Conservation (phyloP, 2,797 vertebrate species). For the Erithacus rubecula region DNA sequence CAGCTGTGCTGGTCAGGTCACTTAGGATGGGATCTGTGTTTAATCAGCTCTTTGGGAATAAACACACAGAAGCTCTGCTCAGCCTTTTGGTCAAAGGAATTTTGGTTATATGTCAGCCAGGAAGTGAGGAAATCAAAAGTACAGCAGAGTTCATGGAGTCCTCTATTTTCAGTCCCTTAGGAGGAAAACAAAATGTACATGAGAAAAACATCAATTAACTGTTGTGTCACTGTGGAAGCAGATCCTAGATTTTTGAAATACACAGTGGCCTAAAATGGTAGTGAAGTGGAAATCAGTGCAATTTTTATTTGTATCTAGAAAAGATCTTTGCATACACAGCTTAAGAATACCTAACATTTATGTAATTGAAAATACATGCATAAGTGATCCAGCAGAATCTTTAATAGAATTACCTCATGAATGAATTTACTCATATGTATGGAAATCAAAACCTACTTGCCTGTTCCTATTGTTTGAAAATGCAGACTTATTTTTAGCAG, state of each 20-base stretch:
- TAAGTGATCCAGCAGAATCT: not conserved
- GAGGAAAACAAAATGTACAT: constrained; percentile 31
- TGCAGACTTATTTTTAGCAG: not conserved
- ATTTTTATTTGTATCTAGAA: not conserved
- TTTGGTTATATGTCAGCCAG: constrained; percentile 41
- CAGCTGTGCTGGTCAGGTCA: not conserved
- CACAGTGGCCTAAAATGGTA: not conserved
- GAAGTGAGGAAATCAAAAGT: constrained; percentile 52
- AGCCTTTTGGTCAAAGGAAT: constrained; percentile 25
- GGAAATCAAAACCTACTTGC: not conserved
- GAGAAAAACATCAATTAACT: constrained; percentile 39
- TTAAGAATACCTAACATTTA: not conserved
- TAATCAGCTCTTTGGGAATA: not conserved
- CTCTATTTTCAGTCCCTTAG: constrained; percentile 25
- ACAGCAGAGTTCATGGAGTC: constrained; percentile 40
- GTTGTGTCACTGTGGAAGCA: not conserved
- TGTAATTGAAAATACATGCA: not conserved
- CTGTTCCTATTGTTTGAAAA: not conserved
- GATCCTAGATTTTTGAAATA: not conserved
- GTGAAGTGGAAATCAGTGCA: not conserved
- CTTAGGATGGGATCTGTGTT: not conserved
- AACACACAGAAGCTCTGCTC: constrained; percentile 45
- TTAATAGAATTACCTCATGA: not conserved
- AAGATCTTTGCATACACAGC: not conserved
- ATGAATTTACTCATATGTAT: not conserved